phyloP scores from a whole-genome alignment of 30 jellyfish, hydroid and myxozoan species.

The Phacellophora camtschatica region DNA sequence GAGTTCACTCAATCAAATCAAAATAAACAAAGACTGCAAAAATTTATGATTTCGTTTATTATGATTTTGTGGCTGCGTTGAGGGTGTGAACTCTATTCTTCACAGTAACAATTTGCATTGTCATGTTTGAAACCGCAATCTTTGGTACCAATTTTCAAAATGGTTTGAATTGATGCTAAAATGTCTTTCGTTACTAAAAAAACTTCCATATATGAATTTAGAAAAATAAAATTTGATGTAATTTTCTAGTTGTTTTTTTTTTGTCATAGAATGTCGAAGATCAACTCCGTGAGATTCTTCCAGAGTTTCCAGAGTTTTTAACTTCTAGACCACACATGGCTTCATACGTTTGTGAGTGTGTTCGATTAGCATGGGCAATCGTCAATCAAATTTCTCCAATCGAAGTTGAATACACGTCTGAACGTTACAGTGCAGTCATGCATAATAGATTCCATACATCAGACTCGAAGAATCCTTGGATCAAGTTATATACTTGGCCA shows the following conservation, averaged over 20 bases:
- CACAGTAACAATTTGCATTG: too few relatives aligned
- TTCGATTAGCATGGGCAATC: conserved; percentile 90
- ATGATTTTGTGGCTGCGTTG: too few relatives aligned
- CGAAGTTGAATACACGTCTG: conserved; percentile 86
- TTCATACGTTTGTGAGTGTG: conserved; percentile 82
- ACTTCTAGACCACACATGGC: conserved; percentile 79
- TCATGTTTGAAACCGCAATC: too few relatives aligned
- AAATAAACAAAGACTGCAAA: too few relatives aligned
- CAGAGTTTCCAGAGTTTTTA: conserved; percentile 77
- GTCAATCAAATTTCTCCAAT: conserved; percentile 86
- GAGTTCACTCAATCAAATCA: too few relatives aligned
- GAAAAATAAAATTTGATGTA: not conserved
- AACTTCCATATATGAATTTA: not conserved
- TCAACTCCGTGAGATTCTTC: conserved; percentile 78
- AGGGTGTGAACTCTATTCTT: too few relatives aligned
- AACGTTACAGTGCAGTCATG: conserved; percentile 65
- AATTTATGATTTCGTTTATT: too few relatives aligned
- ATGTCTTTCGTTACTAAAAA: not conserved
- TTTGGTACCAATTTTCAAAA: too few relatives aligned
- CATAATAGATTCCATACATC: conserved; percentile 89
- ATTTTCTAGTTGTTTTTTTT: not conserved
- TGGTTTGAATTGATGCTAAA: too few relatives aligned
- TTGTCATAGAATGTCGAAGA: conserved; percentile 79
- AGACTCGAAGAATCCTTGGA: conserved; percentile 65
- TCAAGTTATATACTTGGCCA: conserved; percentile 90